Evolutionary conservation across 2,888 invertebrate species (phyloP).

Genomic region (Meghimatium bilineatum): DNA sequence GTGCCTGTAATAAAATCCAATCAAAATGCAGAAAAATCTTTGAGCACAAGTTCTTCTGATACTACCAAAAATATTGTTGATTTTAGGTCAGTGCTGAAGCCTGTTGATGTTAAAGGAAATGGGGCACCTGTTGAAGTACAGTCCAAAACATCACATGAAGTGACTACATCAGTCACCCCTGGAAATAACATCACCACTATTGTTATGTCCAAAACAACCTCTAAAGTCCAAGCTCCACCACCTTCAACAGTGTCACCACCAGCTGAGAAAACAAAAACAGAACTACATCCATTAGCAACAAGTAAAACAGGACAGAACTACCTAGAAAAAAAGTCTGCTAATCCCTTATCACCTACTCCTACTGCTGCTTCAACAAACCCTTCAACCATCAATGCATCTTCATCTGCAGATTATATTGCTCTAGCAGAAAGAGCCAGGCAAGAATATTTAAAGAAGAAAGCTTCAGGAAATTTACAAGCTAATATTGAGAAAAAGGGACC

Average conservation of each 20-base stretch:
- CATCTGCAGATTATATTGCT: constrained; percentile 65
- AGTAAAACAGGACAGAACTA: constrained; percentile 17
- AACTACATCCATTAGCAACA: constrained; percentile 23
- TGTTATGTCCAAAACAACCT: constrained; percentile 7
- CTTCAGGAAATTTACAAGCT: constrained; percentile 42
- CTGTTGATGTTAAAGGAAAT: constrained; percentile 11
- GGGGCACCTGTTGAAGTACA: constrained; percentile 2
- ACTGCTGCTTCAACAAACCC: constrained; percentile 43
- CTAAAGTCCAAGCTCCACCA: constrained; percentile 44
- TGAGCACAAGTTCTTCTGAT: background rate
- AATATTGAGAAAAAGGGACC: constrained; percentile 44
- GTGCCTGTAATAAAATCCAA: constrained; percentile 16
- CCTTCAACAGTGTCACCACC: constrained; percentile 29
- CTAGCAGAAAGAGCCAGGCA: constrained; percentile 71
- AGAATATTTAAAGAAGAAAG: constrained; percentile 66
- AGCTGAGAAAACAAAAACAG: constrained; percentile 33
- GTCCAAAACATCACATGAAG: constrained; percentile 15
- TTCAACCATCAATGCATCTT: constrained; percentile 46
- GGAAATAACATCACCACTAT: constrained; percentile 17
- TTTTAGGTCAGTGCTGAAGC: constrained; percentile 33
- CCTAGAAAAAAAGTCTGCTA: background rate
- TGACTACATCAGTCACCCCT: background rate
- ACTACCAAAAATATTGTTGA: background rate
- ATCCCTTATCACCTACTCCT: constrained; percentile 34
- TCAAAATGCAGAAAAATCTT: constrained; percentile 14